Conservation (phyloP, 92 coral and sea anemone genomes). For the Metridium senile region DNA sequence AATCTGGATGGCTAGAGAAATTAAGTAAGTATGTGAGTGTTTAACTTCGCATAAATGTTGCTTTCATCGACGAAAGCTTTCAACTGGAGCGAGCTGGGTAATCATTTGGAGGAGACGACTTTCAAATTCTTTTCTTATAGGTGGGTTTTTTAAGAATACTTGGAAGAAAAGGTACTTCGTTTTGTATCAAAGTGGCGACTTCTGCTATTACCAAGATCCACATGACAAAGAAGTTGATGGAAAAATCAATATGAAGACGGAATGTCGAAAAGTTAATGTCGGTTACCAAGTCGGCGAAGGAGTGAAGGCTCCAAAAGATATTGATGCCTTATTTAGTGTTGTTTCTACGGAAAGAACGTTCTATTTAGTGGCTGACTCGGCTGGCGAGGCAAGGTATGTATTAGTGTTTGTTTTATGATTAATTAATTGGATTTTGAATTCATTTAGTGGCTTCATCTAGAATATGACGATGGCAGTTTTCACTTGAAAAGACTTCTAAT, state of each 20-base stretch:
- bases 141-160: conserved; percentile 92
- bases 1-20: conserved; percentile 89
- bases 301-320: conserved; percentile 75
- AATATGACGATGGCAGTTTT: no score
- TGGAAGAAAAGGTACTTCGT: conserved; percentile 96
- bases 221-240: conserved; percentile 86
- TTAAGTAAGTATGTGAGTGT: conserved; percentile 60
- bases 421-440: not conserved
- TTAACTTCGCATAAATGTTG: not conserved
- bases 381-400: conserved; percentile 82
- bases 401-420: not conserved
- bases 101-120: not conserved
- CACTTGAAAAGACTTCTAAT: no score
- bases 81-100: not conserved
- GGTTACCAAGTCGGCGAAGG: conserved; percentile 84
- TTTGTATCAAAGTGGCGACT: conserved; percentile 90
- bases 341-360: conserved; percentile 84
- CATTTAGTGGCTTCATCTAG: not conserved
- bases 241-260: conserved; percentile 76
- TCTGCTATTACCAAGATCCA: conserved; percentile 88
- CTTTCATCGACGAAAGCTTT: not conserved
- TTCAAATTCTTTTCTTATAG: no score
- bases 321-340: conserved; percentile 79
- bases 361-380: conserved; percentile 88
- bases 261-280: conserved; percentile 80